phyloP scores from a whole-genome alignment of 2,113 vertebrate genomes.

The Poicephalus gulielmi region DNA sequence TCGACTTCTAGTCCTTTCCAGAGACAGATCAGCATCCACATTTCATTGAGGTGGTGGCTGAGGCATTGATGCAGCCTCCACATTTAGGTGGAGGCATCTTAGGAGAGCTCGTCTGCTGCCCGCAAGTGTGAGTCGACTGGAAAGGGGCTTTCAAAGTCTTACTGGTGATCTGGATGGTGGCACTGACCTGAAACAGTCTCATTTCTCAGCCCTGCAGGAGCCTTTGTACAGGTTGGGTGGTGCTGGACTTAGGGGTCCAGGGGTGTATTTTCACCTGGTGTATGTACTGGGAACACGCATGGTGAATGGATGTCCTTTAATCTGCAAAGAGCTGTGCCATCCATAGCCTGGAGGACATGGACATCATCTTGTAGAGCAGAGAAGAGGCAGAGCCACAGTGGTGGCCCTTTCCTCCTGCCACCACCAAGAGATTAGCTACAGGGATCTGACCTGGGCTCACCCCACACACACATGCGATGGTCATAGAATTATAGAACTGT shows the following conservation, averaged over 20 bases:
- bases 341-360: not conserved
- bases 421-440: not conserved
- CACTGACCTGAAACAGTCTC: not conserved
- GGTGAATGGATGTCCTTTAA: not conserved
- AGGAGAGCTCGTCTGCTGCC: not conserved
- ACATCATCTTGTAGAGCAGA: not conserved
- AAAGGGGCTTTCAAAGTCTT: not conserved
- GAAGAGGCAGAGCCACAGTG: not conserved
- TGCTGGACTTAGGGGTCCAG: not conserved
- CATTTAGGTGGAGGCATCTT: not conserved
- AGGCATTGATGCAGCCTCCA: not conserved
- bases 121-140: not conserved
- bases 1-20: not conserved
- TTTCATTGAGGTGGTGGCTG: not conserved
- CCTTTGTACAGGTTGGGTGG: not conserved
- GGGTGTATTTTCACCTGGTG: not conserved
- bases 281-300: rapidly evolving
- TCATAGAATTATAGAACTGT: not conserved
- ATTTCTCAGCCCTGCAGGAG: not conserved
- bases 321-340: not conserved
- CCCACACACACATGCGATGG: rapidly evolving
- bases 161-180: no score
- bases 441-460: not conserved
- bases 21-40: not conserved
- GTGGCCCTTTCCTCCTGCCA: not conserved